Evolutionary conservation across 2,888 invertebrate species (phyloP).

Genomic region (Autographa gamma): DNA sequence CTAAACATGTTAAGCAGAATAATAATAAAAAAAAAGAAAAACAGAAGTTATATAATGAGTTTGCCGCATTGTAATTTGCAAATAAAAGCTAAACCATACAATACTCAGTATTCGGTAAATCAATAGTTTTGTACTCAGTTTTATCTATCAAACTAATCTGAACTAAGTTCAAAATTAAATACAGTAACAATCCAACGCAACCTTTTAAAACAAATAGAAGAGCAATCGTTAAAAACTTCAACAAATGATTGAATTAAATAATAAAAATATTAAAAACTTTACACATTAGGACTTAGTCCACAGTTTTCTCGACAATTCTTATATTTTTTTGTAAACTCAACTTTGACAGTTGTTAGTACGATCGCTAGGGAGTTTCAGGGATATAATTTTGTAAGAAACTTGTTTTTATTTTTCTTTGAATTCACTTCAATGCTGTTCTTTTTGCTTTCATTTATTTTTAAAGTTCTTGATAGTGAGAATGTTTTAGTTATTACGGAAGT

Average conservation of each 20-base stretch:
- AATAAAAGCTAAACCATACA: too few relatives aligned
- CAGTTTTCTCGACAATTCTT: constrained; percentile 17
- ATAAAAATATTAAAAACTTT: constrained; percentile 11
- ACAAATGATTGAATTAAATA: neutral
- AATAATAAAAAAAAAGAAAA: too few relatives aligned
- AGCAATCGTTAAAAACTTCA: neutral
- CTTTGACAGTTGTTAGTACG: constrained; percentile 25
- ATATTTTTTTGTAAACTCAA: constrained; percentile 20
- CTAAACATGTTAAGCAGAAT: too few relatives aligned
- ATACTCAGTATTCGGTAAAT: too few relatives aligned
- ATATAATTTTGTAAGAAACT: constrained; percentile 24
- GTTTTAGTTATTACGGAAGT: too few relatives aligned
- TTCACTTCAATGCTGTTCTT: neutral
- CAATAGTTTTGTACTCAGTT: too few relatives aligned
- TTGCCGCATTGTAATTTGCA: too few relatives aligned
- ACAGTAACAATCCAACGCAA: too few relatives aligned
- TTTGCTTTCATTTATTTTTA: neutral
- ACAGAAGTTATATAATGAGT: too few relatives aligned
- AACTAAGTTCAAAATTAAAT: too few relatives aligned
- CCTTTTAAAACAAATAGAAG: neutral
- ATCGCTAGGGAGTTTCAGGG: constrained; percentile 23
- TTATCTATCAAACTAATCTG: too few relatives aligned
- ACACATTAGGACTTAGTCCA: constrained; percentile 1
- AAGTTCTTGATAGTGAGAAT: neutral
- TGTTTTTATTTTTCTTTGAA: constrained; percentile 21